Conservation (phyloP, 2,888 invertebrate species). For the Oscheius sp. region DNA sequence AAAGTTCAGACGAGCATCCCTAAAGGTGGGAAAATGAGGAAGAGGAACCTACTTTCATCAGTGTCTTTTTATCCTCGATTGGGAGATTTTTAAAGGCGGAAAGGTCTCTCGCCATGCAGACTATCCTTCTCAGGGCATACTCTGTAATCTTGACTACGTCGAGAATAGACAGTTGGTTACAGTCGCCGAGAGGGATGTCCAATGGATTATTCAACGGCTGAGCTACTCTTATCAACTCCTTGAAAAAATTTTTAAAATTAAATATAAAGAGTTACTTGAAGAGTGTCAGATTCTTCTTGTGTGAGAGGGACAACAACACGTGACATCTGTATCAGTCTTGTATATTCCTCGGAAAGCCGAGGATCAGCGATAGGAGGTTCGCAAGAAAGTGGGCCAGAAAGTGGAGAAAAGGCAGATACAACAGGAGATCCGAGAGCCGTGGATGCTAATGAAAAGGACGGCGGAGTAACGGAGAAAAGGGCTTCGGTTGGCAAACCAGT, state of each 20-base stretch:
- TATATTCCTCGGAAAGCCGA: neutral
- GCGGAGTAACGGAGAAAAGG: neutral
- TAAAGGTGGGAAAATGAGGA: neutral
- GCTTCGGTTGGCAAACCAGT: neutral
- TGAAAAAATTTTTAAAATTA: neutral
- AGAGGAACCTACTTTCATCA: slow-evolving; percentile 80
- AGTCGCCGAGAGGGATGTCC: slow-evolving; percentile 20
- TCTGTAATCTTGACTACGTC: slow-evolving; percentile 78
- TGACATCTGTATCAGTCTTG: slow-evolving; percentile 10
- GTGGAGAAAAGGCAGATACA: slow-evolving; percentile 15
- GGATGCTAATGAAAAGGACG: neutral
- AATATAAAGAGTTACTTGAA: neutral
- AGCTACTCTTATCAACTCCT: slow-evolving; percentile 28
- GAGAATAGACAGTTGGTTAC: slow-evolving; percentile 38
- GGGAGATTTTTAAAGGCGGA: slow-evolving; percentile 89
- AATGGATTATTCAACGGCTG: slow-evolving; percentile 28
- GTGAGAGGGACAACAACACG: neutral
- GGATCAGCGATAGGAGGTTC: neutral
- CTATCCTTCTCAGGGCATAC: slow-evolving; percentile 84
- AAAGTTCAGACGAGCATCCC: slow-evolving; percentile 91
- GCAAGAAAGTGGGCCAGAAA: slow-evolving; percentile 4
- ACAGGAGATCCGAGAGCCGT: slow-evolving; percentile 6
- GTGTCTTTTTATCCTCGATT: slow-evolving; percentile 88
- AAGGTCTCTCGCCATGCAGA: slow-evolving; percentile 77
- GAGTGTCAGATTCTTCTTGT: neutral